Conservation (phyloP, 2,113 vertebrate genomes). For the Pedionomus torquatus region DNA sequence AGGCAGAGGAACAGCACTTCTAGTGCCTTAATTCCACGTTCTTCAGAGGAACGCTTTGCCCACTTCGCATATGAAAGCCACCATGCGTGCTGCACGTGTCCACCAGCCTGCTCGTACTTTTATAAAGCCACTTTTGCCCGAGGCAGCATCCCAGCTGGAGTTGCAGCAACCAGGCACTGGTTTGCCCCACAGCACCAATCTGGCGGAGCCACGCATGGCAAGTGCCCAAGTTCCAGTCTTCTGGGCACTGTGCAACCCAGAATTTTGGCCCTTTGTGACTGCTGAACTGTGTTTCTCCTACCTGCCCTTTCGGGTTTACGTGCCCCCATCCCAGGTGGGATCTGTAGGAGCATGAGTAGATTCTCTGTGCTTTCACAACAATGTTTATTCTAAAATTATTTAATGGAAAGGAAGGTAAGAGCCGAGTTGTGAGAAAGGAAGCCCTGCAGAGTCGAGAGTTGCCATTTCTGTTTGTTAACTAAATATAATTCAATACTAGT, state of each 20-base stretch:
- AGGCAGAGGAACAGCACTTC: neutral
- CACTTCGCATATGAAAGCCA: neutral
- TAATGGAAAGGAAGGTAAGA: neutral
- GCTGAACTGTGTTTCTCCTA: neutral
- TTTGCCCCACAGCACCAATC: rapidly evolving
- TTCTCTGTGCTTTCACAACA: neutral
- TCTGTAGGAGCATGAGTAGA: neutral
- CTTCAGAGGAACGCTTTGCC: neutral
- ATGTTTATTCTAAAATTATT: neutral
- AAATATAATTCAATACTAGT: neutral
- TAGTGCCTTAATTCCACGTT: neutral
- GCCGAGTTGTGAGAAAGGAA: neutral
- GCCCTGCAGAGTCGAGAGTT: neutral
- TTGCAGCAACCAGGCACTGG: rapidly evolving
- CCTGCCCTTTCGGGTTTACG: neutral
- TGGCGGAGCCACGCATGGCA: rapidly evolving
- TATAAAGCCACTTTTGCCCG: neutral
- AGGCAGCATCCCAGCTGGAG: neutral
- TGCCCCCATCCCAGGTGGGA: neutral
- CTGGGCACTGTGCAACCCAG: rapidly evolving
- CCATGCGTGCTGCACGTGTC: rapidly evolving
- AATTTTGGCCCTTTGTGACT: neutral
- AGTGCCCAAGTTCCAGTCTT: rapidly evolving
- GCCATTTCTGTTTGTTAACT: neutral
- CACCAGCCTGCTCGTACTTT: neutral